Evolutionary conservation across 2,888 invertebrate species (phyloP).

Genomic region (Scaptodrosophila latifasciaeformis): DNA sequence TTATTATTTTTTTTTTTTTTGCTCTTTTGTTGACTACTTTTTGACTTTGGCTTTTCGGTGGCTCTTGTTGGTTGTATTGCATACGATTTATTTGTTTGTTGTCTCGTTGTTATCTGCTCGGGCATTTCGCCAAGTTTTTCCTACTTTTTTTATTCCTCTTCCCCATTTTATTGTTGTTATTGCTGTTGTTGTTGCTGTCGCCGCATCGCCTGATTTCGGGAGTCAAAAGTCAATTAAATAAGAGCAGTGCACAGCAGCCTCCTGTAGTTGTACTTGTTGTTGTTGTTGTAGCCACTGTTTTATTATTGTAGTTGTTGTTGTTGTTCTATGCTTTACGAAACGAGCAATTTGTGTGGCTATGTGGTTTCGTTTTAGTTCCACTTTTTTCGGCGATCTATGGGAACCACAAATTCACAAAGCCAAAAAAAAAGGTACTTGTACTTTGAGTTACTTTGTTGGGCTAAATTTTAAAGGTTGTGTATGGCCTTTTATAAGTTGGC

Average conservation of each 20-base stretch:
- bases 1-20: conserved; percentile 50
- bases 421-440: no score
- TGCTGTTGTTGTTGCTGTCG: conserved; percentile 18
- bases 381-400: conserved; percentile 45
- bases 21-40: background rate
- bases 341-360: conserved; percentile 59
- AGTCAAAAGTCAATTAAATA: conserved; percentile 73
- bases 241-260: conserved; percentile 68
- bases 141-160: conserved; percentile 11
- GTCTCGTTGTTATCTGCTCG: conserved; percentile 66
- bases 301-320: conserved; percentile 20
- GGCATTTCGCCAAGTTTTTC: conserved; percentile 36
- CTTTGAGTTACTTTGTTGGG: no score
- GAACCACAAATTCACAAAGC: conserved; percentile 47
- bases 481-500: no score
- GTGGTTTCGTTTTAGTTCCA: conserved; percentile 28
- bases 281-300: conserved; percentile 19
- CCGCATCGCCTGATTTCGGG: conserved; percentile 55
- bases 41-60: conserved; percentile 26
- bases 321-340: conserved; percentile 39
- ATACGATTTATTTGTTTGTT: conserved; percentile 65
- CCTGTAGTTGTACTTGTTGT: conserved; percentile 41
- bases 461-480: no score
- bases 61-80: conserved; percentile 41
- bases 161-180: conserved; percentile 10